These are phyloP conservation scores for Poecilia latipinna DNA, from an alignment of 2,113 vertebrate species.

Conservation along the genomic window DNA sequence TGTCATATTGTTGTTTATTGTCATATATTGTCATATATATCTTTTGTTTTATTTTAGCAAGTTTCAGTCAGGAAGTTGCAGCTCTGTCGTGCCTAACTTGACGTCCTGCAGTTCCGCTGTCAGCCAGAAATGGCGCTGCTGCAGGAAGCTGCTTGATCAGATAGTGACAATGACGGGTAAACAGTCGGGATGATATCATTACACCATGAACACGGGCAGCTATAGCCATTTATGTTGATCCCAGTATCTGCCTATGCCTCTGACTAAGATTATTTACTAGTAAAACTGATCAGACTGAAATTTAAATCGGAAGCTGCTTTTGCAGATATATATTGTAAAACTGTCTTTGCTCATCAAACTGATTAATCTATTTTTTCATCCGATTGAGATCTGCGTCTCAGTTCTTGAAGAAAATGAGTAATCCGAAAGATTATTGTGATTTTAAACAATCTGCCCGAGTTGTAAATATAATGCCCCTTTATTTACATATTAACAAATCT, in stretches of 20 bases:
- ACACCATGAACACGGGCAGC: constrained; percentile 27
- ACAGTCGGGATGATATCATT: constrained; percentile 67
- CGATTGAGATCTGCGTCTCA: constrained; percentile 47
- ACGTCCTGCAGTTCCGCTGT: constrained; percentile 58
- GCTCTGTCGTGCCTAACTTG: constrained; percentile 22
- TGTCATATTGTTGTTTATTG: too few relatives aligned
- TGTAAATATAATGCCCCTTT: constrained; percentile 20
- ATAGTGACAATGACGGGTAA: constrained; percentile 73
- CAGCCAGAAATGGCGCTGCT: constrained; percentile 80
- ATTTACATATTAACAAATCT: constrained; percentile 19
- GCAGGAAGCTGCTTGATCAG: constrained; percentile 76
- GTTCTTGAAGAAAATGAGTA: constrained; percentile 45
- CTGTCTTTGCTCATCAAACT: constrained; percentile 41
- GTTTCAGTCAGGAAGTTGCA: constrained; percentile 31
- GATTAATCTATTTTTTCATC: constrained; percentile 30
- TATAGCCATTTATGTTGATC: constrained; percentile 11
- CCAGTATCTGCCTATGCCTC: neutral
- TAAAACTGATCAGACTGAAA: neutral
- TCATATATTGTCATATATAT: too few relatives aligned
- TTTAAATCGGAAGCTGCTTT: neutral
- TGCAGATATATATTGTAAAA: constrained; percentile 12
- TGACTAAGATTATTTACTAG: neutral
- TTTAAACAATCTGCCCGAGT: constrained; percentile 10
- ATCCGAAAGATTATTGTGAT: constrained; percentile 16
- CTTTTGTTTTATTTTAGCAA: too few relatives aligned